These are phyloP conservation scores for Cotesia glomerata DNA, from an alignment of 1,140 invertebrate genomes.

Conservation along the genomic window DNA sequence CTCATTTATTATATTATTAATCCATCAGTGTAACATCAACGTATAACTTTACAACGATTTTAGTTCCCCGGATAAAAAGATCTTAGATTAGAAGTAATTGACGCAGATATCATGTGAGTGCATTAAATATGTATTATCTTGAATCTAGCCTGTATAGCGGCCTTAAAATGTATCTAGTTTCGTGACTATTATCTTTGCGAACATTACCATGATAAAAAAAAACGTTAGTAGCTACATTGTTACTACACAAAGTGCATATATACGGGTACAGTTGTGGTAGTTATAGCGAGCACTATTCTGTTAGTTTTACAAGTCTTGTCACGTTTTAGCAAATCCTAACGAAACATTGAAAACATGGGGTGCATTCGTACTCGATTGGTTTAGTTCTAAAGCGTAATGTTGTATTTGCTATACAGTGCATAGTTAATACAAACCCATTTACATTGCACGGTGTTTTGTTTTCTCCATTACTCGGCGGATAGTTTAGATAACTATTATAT, in stretches of 20 bases:
- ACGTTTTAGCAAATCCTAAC: neutral
- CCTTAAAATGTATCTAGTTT: neutral
- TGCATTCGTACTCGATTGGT: too few relatives aligned
- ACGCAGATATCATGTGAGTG: neutral
- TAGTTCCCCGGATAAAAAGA: too few relatives aligned
- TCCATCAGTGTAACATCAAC: too few relatives aligned
- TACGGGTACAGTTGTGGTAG: too few relatives aligned
- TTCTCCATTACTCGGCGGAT: neutral
- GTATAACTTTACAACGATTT: too few relatives aligned
- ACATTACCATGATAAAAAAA: neutral
- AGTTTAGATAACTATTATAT: neutral
- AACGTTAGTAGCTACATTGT: too few relatives aligned
- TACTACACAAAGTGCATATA: too few relatives aligned
- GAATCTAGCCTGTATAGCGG: neutral
- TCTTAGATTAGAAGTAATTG: neutral
- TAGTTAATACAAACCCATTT: neutral
- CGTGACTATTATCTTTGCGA: neutral
- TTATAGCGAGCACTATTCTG: too few relatives aligned
- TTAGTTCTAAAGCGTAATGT: too few relatives aligned
- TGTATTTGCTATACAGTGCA: neutral
- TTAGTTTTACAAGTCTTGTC: neutral
- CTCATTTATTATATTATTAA: too few relatives aligned
- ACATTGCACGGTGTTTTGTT: neutral
- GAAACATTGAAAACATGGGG: neutral
- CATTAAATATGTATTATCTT: neutral